Evolutionary conservation across 2,797 vertebrate genomes (phyloP), one percentile per base, ranked within the genome.

Genomic region (Sebastes trivittatus): DNA sequence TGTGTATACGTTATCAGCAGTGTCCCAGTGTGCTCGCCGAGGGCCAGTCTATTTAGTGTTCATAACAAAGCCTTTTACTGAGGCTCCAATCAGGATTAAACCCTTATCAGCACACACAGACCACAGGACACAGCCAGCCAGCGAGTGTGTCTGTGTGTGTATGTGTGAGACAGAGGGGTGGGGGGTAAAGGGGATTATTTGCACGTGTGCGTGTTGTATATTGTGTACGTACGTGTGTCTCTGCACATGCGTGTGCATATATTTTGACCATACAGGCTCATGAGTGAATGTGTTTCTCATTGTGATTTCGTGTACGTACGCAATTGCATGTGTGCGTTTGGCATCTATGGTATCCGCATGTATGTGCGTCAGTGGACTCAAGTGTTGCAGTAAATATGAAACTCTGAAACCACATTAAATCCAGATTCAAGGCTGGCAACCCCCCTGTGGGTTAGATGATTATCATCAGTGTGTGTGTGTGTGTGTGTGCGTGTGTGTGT

Each of bases 41-140:
- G 91, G 94, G 91, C 93, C 94, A 92, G 95, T 95, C 94, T 95
- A 94, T 93, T 95, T 94, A 95, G 94, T 95, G 93, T 95, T 95
- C 91, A 94, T 95, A 95, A 95, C 94, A 95, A 95, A 95, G 94
- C 93, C 91, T 95, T 94, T 94, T 93, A 94, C 93, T 90, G 87
- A 87, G 89, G 90, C 93, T 94, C 87, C 94, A 95, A 94, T 94
- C 93, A 93, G 94, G 91, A 94, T 95, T 94, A 95, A 94, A 92
- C 88, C 89, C 93, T 94, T 93, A 95, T 94, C 94, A 94, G 93
- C 89, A 90, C 88, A 91, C 89, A 84, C 92, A 93, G 95, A 94
- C 92, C 91, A 93, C 92, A 93, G 92, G 92, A 94, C 92, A 94
- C 92, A 93, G 93, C 93, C 93, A 93, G 89, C 71, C 11, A 60